Conservation (phyloP, 1,140 invertebrate species). For the Proctacanthus coquilletti region DNA sequence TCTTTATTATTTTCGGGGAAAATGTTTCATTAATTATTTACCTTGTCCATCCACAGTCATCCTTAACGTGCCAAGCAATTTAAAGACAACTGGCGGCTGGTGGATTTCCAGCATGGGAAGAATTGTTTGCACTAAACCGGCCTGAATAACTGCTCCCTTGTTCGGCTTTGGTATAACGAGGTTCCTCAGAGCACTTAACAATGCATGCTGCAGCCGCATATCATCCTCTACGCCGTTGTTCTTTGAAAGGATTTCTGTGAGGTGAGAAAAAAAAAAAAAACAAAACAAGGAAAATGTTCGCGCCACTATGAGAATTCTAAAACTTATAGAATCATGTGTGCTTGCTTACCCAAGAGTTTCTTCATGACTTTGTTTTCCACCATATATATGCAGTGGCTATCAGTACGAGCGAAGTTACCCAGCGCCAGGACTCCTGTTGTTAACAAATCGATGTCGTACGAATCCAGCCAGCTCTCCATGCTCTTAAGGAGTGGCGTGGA, state of each 20-base stretch:
- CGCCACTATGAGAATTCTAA: too few relatives aligned
- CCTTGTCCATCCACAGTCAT: conserved; percentile 70
- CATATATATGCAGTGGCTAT: conserved; percentile 69
- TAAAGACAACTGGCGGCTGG: conserved; percentile 67
- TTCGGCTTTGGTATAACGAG: conserved; percentile 64
- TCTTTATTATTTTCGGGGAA: conserved; percentile 5
- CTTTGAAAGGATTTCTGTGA: conserved; percentile 31
- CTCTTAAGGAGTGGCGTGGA: conserved; percentile 33
- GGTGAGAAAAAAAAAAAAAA: conserved; percentile 10
- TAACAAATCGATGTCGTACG: conserved; percentile 54
- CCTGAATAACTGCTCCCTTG: conserved; percentile 53
- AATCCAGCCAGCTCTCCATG: conserved; percentile 61
- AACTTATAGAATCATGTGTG: too few relatives aligned
- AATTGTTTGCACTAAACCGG: conserved; percentile 55
- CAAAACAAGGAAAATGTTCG: not conserved
- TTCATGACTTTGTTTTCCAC: conserved; percentile 61
- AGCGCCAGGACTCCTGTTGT: conserved; percentile 68
- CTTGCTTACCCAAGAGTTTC: conserved; percentile 44
- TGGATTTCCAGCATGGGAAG: conserved; percentile 57
- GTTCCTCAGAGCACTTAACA: conserved; percentile 67
- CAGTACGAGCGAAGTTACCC: conserved; percentile 78
- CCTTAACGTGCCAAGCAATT: conserved; percentile 66
- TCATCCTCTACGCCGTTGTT: conserved; percentile 42
- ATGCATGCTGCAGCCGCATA: conserved; percentile 65
- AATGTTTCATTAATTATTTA: conserved; percentile 28